phyloP scores from a whole-genome alignment of 2,888 invertebrate species.

The Trissolcus japonicus region DNA sequence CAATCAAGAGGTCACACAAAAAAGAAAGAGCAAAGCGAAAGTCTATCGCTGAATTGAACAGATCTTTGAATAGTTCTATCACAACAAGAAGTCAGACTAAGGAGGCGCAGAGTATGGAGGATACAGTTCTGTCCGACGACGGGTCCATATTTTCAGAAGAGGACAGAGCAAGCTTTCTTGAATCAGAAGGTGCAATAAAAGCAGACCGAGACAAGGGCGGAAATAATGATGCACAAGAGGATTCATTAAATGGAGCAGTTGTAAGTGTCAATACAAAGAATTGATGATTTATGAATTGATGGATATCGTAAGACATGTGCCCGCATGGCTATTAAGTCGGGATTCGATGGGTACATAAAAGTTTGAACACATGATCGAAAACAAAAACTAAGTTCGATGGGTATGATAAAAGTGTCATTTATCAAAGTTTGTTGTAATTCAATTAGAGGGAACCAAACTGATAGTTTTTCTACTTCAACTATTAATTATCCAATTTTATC shows the following conservation, averaged over 20 bases:
- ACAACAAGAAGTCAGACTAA: conserved; percentile 63
- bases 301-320: too few relatives aligned
- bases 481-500: too few relatives aligned
- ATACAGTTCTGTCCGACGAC: conserved; percentile 66
- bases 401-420: background rate
- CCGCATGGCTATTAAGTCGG: too few relatives aligned
- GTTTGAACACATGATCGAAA: background rate
- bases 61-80: conserved; percentile 68
- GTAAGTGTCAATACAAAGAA: conserved; percentile 21
- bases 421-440: background rate
- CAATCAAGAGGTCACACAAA: conserved; percentile 70
- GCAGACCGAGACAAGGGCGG: conserved; percentile 4
- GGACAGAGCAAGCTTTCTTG: conserved; percentile 56
- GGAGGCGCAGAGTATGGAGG: conserved; percentile 54
- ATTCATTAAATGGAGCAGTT: conserved; percentile 17
- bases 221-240: conserved; percentile 5
- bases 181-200: conserved; percentile 47
- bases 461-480: too few relatives aligned
- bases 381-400: background rate
- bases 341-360: too few relatives aligned
- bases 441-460: too few relatives aligned
- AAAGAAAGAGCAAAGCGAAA: conserved; percentile 63
- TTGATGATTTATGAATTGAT: background rate
- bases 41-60: conserved; percentile 53
- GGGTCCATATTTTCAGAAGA: conserved; percentile 69